A percentile compares a stretch with the other conserved stretches of the same genome.
These are phyloP conservation scores for Pantala flavescens DNA, from an alignment of 1,140 invertebrate species.

Conservation along the genomic window DNA sequence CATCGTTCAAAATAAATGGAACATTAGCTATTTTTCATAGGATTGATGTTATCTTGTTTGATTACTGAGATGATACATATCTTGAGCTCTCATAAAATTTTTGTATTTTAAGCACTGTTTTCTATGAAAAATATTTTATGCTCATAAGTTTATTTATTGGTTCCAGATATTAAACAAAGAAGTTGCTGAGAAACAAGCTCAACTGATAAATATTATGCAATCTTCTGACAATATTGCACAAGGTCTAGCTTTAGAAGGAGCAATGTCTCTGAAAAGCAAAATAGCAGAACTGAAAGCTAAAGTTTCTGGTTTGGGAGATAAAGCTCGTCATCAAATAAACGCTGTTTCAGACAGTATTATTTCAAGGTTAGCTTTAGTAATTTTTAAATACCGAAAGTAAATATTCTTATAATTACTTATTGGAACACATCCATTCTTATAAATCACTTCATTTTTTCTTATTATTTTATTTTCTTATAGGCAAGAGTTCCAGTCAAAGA, in stretches of 20 bases:
- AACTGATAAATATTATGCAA: slow-evolving; percentile 66
- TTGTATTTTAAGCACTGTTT: no score
- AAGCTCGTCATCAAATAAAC: slow-evolving; percentile 60
- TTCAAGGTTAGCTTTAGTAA: slow-evolving; percentile 32
- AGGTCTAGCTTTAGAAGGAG: slow-evolving; percentile 63
- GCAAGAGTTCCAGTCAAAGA: slow-evolving; percentile 74
- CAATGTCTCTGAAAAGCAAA: slow-evolving; percentile 54
- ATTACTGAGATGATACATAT: no score
- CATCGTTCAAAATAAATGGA: no score
- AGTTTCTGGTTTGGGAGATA: slow-evolving; percentile 58
- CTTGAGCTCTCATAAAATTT: no score
- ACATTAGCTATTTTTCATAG: no score
- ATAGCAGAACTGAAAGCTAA: slow-evolving; percentile 60
- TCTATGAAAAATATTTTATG: no score
- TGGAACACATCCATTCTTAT: no score
- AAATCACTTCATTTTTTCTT: background rate
- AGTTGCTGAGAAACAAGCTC: slow-evolving; percentile 68
- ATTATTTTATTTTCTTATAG: slow-evolving; percentile 29
- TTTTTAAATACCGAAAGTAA: no score
- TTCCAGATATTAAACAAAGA: slow-evolving; percentile 59
- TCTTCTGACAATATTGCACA: slow-evolving; percentile 65
- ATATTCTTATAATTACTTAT: background rate
- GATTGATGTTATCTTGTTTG: no score
- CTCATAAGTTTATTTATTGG: no score
- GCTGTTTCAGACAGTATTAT: slow-evolving; percentile 67